These are phyloP conservation scores for Leptarthrus brevirostris DNA, from an alignment of 2,888 invertebrate species.

Conservation along the genomic window DNA sequence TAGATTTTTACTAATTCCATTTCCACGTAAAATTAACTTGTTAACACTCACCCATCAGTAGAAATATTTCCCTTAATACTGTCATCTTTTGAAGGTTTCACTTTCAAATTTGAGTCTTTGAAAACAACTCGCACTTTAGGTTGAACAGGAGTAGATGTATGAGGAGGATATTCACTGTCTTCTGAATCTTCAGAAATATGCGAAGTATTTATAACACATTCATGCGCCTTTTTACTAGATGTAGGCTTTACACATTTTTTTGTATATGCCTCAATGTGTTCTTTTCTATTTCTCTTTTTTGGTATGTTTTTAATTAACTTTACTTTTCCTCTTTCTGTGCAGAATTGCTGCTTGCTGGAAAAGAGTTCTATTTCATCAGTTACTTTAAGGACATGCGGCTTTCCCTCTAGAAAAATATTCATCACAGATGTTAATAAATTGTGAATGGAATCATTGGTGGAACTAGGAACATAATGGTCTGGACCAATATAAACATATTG, in stretches of 20 bases:
- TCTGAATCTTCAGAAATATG: conserved; percentile 6
- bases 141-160: conserved; percentile 23
- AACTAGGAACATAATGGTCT: neutral
- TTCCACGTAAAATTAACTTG: too few relatives aligned
- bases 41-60: neutral
- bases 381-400: conserved; percentile 32
- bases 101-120: neutral
- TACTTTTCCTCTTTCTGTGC: neutral
- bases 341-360: neutral
- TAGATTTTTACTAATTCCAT: too few relatives aligned
- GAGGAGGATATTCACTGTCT: neutral
- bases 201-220: neutral
- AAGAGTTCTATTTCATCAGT: conserved; percentile 49
- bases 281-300: conserved; percentile 40
- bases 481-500: neutral
- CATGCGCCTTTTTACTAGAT: neutral
- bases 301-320: conserved; percentile 31
- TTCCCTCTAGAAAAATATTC: conserved; percentile 49
- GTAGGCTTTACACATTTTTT: neutral
- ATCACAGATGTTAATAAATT: conserved; percentile 18
- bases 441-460: neutral
- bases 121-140: neutral
- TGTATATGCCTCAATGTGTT: conserved; percentile 10
- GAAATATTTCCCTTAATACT: neutral
- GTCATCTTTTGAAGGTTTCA: neutral